phyloP scores from a whole-genome alignment of 2,888 invertebrate species.

The Ennomos erosarius region DNA sequence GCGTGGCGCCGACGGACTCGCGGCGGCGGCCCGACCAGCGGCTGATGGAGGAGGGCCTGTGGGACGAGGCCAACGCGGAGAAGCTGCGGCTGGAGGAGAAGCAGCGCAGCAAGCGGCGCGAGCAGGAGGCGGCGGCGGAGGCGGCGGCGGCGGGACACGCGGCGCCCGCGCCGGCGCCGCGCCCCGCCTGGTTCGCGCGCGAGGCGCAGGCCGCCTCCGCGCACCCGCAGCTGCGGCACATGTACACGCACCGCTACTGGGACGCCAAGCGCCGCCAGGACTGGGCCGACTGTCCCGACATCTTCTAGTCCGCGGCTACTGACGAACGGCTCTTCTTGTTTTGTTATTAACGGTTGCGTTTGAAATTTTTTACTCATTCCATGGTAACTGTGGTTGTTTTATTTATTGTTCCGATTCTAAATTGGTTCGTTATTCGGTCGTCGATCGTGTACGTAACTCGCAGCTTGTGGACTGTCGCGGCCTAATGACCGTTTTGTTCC shows the following conservation, averaged over 20 bases:
- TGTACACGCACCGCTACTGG: conserved; percentile 97
- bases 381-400: conserved; percentile 51
- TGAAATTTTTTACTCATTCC: conserved; percentile 51
- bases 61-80: conserved; percentile 96
- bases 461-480: conserved; percentile 46
- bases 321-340: conserved; percentile 30
- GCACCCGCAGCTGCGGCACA: conserved; percentile 87
- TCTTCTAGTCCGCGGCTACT: too few species aligned
- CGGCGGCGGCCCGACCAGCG: conserved; percentile 97
- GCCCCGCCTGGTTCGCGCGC: conserved; percentile 96
- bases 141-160: conserved; percentile 86
- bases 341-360: conserved; percentile 39
- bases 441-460: conserved; percentile 49
- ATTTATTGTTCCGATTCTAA: conserved; percentile 50
- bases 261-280: conserved; percentile 93
- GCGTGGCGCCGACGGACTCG: conserved; percentile 97
- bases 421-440: conserved; percentile 39
- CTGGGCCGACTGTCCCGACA: conserved; percentile 96
- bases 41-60: conserved; percentile 97
- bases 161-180: conserved; percentile 88
- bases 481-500: conserved; percentile 42
- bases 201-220: conserved; percentile 89
- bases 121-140: conserved; percentile 93
- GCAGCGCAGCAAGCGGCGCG: conserved; percentile 92
- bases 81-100: conserved; percentile 96